Evolutionary conservation across 2,797 vertebrate species (phyloP), one percentile per base, ranked within the genome.

Genomic region (Todus mexicanus): DNA sequence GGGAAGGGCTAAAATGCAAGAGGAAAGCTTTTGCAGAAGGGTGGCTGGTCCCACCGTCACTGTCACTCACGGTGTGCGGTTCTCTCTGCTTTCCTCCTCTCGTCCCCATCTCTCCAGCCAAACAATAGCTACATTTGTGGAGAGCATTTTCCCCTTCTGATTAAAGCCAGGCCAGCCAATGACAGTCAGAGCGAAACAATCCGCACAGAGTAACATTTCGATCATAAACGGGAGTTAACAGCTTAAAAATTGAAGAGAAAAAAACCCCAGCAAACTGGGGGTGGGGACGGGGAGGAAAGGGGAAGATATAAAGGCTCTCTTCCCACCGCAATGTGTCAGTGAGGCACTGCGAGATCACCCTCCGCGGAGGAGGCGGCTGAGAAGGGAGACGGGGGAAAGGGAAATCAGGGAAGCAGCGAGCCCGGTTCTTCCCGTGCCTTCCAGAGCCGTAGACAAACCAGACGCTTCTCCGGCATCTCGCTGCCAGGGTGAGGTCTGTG

Each of bases 101-200:
- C 15, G 33, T 45, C 37, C 57, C 31, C 10, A 5, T 78, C 38
- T 68, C 50, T 71, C 22, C 74, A 64, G 56, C n/a, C 56, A 53
- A 87, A 93, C 89, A 82, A 92, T 68, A 89, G 89, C 60, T 64
- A 31, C 61, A 29, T 60, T 84, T 74, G 43, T n/a, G 80, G 68
- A 1, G 5, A 86, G 61, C 26, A 47, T 82, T 72, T 75, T 72
- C 57, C 23, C 19, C 20, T n/a, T 33, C 63, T 88, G 80, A 92
- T 81, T 93, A 90, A 92, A 89, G 38, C 19, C 90, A 90, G 88
- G 59, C 88, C 76, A 78, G 20, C 53, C 89, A 71, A 74, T 12
- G 65, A 72, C 78, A 89, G 72, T 20, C 60, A 68, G 33, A 70
- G 68, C 12, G 50, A 74, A 93, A 38, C 48, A 43, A 83, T 91